phyloP scores from a whole-genome alignment of 2,888 invertebrate genomes.

The Acanthopleura granulata region DNA sequence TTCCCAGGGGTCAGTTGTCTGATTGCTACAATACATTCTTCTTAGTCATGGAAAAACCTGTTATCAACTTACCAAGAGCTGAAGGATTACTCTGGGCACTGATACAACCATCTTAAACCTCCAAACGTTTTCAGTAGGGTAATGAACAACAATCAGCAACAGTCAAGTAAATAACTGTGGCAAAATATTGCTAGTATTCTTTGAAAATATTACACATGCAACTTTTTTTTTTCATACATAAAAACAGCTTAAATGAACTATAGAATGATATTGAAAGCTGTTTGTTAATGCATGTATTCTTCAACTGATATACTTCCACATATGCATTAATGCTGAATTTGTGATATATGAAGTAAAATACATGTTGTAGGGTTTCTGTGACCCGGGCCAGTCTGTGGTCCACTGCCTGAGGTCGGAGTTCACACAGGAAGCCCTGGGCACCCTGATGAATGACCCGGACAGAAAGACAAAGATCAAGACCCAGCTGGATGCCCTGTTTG shows the following conservation, averaged over 20 bases:
- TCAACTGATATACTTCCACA: not conserved
- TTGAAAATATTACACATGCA: too few relatives aligned
- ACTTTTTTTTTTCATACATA: too few relatives aligned
- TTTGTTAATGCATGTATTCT: not conserved
- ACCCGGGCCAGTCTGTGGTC: constrained; percentile 36
- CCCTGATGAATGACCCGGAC: constrained; percentile 34
- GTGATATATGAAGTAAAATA: not conserved
- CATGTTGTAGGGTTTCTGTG: constrained; percentile 43
- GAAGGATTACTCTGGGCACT: too few relatives aligned
- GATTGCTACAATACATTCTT: too few relatives aligned
- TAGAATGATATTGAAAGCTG: not conserved
- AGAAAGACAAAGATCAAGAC: constrained; percentile 33
- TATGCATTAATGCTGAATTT: not conserved
- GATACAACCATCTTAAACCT: too few relatives aligned
- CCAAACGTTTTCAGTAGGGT: too few relatives aligned
- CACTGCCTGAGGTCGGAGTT: constrained; percentile 53
- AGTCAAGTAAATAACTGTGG: too few relatives aligned
- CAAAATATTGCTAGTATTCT: too few relatives aligned
- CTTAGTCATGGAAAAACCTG: too few relatives aligned
- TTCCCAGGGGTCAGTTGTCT: constrained; percentile 45
- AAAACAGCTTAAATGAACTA: not conserved
- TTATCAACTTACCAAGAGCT: too few relatives aligned
- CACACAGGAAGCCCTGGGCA: constrained; percentile 49
- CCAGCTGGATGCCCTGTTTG: constrained; percentile 43
- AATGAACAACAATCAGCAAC: too few relatives aligned